Evolutionary conservation across 2,113 vertebrate species (phyloP).

Genomic region (Lagopus muta): DNA sequence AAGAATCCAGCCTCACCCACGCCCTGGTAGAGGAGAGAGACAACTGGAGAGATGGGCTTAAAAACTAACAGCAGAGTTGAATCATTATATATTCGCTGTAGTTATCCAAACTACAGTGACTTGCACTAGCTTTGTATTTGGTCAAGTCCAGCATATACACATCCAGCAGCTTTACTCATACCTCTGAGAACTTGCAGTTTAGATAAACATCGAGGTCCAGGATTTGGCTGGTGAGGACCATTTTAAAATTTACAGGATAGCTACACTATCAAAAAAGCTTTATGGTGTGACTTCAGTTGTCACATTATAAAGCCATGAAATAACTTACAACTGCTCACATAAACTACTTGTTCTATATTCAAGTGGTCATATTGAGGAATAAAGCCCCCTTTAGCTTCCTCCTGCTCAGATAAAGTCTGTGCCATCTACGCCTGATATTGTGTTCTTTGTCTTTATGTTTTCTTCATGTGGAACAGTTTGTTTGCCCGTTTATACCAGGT

Average conservation of each 20-base stretch:
- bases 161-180: background rate
- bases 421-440: background rate
- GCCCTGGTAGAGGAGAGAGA: conserved; percentile 71
- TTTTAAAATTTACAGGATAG: background rate
- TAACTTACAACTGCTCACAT: background rate
- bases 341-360: background rate
- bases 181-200: background rate
- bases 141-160: background rate
- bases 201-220: background rate
- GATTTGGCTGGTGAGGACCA: background rate
- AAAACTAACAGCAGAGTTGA: background rate
- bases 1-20: conserved; percentile 83
- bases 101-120: background rate
- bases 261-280: background rate
- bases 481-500: background rate
- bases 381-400: background rate
- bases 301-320: background rate
- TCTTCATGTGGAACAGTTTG: background rate
- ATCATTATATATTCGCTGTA: background rate
- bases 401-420: background rate
- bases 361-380: background rate
- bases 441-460: background rate
- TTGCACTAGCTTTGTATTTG: background rate
- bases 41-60: background rate
- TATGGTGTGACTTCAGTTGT: background rate